phyloP scores from a whole-genome alignment of 2,797 vertebrate genomes.

The Picus viridis region DNA sequence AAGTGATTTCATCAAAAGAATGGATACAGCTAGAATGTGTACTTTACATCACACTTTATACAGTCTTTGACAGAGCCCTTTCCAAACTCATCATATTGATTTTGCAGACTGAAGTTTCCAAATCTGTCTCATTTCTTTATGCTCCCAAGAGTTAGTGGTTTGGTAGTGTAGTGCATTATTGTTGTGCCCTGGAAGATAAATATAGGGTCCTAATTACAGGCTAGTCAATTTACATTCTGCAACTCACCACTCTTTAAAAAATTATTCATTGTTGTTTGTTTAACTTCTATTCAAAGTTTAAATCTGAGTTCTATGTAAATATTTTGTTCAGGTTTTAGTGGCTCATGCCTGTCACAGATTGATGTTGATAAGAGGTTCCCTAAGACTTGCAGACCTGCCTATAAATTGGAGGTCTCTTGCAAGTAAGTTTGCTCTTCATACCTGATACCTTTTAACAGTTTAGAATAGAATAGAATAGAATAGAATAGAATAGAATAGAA shows the following conservation, averaged over 20 bases:
- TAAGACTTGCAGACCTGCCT: neutral
- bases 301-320: neutral
- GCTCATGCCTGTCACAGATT: neutral
- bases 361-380: neutral
- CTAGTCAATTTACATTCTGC: neutral
- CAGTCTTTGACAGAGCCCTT: neutral
- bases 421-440: neutral
- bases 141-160: neutral
- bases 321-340: neutral
- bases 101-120: neutral
- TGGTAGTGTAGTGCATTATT: neutral
- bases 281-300: neutral
- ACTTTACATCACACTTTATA: neutral
- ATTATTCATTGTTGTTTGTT: neutral
- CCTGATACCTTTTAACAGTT: neutral
- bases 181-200: neutral
- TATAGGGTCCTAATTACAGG: constrained; percentile 19
- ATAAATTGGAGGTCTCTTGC: neutral
- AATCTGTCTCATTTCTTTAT: neutral
- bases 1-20: neutral
- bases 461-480: too few species aligned
- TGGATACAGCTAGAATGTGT: neutral
- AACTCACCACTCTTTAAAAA: neutral
- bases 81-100: neutral
- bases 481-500: too few species aligned